A percentile compares a stretch with the other conserved stretches of the same genome.
Evolutionary conservation across 2,113 vertebrate genomes (phyloP).

Genomic region (Hippotragus niger): DNA sequence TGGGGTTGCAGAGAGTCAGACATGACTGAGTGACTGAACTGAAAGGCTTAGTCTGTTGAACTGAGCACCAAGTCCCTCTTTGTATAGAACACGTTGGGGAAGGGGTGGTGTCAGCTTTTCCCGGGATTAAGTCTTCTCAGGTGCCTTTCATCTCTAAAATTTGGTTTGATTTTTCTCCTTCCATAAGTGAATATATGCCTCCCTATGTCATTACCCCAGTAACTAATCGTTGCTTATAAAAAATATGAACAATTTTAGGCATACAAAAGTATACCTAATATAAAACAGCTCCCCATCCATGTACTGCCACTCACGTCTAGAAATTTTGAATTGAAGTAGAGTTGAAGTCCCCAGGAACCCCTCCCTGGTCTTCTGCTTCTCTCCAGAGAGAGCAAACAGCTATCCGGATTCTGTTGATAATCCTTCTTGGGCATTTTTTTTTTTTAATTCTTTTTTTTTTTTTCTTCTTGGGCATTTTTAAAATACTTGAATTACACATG

Average conservation of each 20-base stretch:
- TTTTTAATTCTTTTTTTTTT: too few relatives aligned
- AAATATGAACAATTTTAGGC: not conserved
- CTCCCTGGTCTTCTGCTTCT: not conserved
- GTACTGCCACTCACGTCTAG: not conserved
- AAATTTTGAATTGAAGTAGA: constrained; percentile 1
- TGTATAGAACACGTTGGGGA: not conserved
- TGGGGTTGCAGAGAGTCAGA: not conserved
- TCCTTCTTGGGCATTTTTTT: constrained; percentile 1
- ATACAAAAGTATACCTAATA: not conserved
- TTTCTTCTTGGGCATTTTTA: not conserved
- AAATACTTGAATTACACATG: not conserved
- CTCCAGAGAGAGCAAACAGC: not conserved
- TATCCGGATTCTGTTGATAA: not conserved
- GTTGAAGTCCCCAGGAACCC: not conserved
- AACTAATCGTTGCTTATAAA: constrained; percentile 2
- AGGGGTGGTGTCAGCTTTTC: not conserved
- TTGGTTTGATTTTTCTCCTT: not conserved
- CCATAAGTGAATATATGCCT: not conserved
- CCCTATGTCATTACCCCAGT: not conserved
- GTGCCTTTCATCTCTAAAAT: not conserved
- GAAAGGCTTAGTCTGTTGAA: not conserved
- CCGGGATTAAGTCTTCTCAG: not conserved
- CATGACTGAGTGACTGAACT: not conserved
- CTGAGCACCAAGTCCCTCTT: not conserved
- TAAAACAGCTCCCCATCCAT: not conserved